These are phyloP conservation scores for Amphipoea lucens DNA, from an alignment of 2,888 invertebrate species.

Conservation along the genomic window DNA sequence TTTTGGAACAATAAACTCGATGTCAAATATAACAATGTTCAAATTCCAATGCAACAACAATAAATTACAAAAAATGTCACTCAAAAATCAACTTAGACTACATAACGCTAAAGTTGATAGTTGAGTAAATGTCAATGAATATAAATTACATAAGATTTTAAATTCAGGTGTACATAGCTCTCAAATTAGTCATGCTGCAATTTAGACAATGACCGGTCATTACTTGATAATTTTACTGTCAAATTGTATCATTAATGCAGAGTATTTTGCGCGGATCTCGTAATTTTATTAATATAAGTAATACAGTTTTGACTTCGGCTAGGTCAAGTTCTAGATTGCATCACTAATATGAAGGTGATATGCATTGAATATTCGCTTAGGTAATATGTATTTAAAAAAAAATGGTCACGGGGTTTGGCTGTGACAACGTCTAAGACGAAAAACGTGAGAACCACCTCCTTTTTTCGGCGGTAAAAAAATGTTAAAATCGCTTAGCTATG, in stretches of 20 bases:
- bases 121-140: neutral
- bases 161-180: conserved; percentile 26
- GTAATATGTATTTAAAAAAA: neutral
- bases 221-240: conserved; percentile 28
- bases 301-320: conserved; percentile 17
- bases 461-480: neutral
- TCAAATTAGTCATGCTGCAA: conserved; percentile 36
- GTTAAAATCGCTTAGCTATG: too few relatives aligned
- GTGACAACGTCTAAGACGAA: neutral
- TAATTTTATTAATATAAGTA: conserved; percentile 41
- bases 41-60: neutral
- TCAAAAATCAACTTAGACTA: neutral
- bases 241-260: conserved; percentile 36
- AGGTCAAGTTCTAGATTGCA: conserved; percentile 38
- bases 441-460: neutral
- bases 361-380: conserved; percentile 34
- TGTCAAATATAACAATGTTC: neutral
- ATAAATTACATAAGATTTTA: neutral
- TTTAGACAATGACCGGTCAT: conserved; percentile 35
- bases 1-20: conserved; percentile 2
- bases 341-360: conserved; percentile 32
- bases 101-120: neutral
- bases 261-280: conserved; percentile 50
- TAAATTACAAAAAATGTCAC: neutral
- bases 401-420: too few relatives aligned